A percentile compares a stretch with the other conserved stretches of the same genome.
These are phyloP conservation scores for Thermophis baileyi DNA, from an alignment of 2,113 vertebrate genomes.

Conservation along the genomic window DNA sequence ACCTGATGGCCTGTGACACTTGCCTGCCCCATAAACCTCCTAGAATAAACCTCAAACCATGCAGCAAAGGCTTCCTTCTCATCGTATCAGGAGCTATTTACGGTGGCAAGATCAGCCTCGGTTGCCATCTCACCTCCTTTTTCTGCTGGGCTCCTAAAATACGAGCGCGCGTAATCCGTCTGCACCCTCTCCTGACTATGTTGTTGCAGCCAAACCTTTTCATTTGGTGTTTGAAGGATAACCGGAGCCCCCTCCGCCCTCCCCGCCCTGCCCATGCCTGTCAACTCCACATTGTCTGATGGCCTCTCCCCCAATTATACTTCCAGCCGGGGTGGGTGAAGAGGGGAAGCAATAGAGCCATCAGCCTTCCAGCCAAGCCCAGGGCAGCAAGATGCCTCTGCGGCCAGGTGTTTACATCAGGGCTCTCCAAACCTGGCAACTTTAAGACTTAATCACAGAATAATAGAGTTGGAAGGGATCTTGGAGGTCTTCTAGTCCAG, in stretches of 20 bases:
- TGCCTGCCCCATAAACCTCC: not conserved
- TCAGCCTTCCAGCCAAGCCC: not conserved
- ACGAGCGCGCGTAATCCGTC: not conserved
- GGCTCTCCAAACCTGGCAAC: not conserved
- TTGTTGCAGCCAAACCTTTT: not conserved
- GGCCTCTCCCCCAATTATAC: not conserved
- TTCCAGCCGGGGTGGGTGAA: not conserved
- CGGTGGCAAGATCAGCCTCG: not conserved
- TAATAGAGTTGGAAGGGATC: not conserved
- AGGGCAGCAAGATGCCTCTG: no score
- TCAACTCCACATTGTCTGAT: not conserved
- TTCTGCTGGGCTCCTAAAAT: not conserved
- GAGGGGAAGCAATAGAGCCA: not conserved
- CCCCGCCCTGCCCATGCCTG: not conserved
- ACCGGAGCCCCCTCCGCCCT: fast-evolving
- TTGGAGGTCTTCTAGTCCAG: no score
- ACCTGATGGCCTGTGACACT: not conserved
- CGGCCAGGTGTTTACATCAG: not conserved
- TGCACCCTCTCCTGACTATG: not conserved
- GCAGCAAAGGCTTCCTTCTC: not conserved
- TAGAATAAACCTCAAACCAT: not conserved
- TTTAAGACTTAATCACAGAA: not conserved
- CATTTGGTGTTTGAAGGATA: not conserved
- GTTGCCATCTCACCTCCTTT: not conserved
- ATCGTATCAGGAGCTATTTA: conserved; percentile 1